A percentile compares a stretch with the other conserved stretches of the same genome.
These are phyloP conservation scores for Rousettus madagascariensis DNA, from an alignment of 2,797 vertebrate genomes.

Conservation along the genomic window DNA sequence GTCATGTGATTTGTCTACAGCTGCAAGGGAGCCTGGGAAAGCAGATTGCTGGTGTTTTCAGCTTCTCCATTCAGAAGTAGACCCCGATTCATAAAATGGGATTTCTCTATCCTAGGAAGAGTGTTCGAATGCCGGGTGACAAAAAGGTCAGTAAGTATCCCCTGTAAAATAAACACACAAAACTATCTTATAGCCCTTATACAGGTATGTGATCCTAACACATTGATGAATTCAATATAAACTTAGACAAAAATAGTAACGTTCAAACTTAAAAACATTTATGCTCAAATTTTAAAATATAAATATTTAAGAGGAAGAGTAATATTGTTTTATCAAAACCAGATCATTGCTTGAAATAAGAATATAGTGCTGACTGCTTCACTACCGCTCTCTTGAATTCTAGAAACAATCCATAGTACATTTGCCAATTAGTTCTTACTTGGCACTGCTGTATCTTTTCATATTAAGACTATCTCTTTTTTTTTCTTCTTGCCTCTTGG, in stretches of 20 bases:
- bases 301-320: not conserved
- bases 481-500: not conserved
- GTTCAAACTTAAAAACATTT: not conserved
- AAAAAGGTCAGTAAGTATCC: not conserved
- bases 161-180: not conserved
- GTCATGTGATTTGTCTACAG: not conserved
- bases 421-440: not conserved
- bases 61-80: not conserved
- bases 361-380: not conserved
- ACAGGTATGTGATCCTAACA: not conserved
- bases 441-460: not conserved
- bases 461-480: not conserved
- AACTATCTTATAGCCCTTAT: not conserved
- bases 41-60: not conserved
- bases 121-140: not conserved
- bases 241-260: not conserved
- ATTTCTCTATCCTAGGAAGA: not conserved
- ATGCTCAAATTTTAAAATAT: not conserved
- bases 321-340: not conserved
- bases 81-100: not conserved
- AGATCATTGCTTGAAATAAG: not conserved
- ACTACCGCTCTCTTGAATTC: not conserved
- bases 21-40: constrained; percentile 29
- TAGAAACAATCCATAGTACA: not conserved
- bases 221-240: not conserved